phyloP scores from a whole-genome alignment of 2,113 vertebrate species.

The Typhlomys cinereus region DNA sequence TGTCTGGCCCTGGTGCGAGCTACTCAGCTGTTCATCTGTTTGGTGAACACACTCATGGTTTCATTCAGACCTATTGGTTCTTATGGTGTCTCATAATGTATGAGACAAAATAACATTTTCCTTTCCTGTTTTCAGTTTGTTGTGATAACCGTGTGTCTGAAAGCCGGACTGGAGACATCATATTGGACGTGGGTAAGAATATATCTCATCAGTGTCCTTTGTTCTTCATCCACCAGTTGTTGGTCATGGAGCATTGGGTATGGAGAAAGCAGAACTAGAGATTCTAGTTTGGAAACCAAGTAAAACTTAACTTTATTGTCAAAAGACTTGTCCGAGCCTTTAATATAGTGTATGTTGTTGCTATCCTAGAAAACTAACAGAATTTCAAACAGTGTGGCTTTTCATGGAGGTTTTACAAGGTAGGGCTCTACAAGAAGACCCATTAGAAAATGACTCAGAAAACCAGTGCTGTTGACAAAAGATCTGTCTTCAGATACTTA shows the following conservation, averaged over 20 bases:
- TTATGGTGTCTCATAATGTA: not conserved
- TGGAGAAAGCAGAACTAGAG: not conserved
- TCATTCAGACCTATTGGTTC: not conserved
- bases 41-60: not conserved
- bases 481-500: not conserved
- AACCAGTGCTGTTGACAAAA: not conserved
- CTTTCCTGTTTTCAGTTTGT: conserved; percentile 91
- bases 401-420: not conserved
- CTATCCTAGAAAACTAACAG: not conserved
- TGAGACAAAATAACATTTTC: conserved; percentile 33
- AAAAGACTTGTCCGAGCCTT: not conserved
- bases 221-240: not conserved
- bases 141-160: conserved; percentile 99
- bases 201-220: not conserved
- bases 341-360: not conserved
- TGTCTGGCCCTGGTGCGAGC: accelerated
- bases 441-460: conserved; percentile 24
- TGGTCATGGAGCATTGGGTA: not conserved
- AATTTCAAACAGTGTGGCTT: not conserved
- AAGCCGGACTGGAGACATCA: conserved; percentile 97
- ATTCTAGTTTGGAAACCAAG: not conserved
- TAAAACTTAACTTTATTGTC: not conserved
- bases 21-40: not conserved
- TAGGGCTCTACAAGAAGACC: not conserved
- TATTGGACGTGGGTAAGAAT: conserved; percentile 97